A percentile compares a stretch with the other conserved stretches of the same genome.
Conservation (phyloP, 2,888 invertebrate genomes). For the Trachelus stipa region DNA sequence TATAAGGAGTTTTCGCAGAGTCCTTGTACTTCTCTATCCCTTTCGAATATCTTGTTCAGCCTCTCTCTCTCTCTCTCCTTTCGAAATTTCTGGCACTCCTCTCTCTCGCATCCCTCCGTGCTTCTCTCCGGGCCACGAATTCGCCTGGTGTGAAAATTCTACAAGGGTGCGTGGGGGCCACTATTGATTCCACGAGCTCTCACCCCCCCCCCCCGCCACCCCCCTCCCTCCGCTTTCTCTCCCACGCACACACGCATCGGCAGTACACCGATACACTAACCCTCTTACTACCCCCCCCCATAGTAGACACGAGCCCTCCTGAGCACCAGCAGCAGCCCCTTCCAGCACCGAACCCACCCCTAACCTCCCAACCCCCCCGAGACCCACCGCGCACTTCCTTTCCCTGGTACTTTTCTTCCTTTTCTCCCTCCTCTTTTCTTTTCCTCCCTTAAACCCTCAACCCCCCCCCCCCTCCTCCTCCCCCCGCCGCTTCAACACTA, state of each 20-base stretch:
- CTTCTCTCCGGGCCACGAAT: not conserved
- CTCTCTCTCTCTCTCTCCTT: conserved; percentile 10
- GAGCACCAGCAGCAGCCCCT: not conserved
- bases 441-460: conserved; percentile 8
- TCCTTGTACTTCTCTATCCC: not conserved
- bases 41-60: too few relatives aligned
- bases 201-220: not conserved
- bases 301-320: conserved; percentile 9
- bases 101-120: not conserved
- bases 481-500: not conserved
- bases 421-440: conserved; percentile 13
- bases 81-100: not conserved
- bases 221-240: conserved; percentile 22
- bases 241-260: conserved; percentile 40
- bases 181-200: conserved; percentile 56
- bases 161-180: conserved; percentile 50
- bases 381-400: too few relatives aligned
- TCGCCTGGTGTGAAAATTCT: conserved; percentile 49
- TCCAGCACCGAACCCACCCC: conserved; percentile 29
- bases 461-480: conserved; percentile 13
- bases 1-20: not conserved
- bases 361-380: too few relatives aligned
- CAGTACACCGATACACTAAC: not conserved
- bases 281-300: not conserved
- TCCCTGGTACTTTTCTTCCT: conserved; percentile 11